Conservation (phyloP, 2,888 invertebrate species). For the Drosophila anomelani region DNA sequence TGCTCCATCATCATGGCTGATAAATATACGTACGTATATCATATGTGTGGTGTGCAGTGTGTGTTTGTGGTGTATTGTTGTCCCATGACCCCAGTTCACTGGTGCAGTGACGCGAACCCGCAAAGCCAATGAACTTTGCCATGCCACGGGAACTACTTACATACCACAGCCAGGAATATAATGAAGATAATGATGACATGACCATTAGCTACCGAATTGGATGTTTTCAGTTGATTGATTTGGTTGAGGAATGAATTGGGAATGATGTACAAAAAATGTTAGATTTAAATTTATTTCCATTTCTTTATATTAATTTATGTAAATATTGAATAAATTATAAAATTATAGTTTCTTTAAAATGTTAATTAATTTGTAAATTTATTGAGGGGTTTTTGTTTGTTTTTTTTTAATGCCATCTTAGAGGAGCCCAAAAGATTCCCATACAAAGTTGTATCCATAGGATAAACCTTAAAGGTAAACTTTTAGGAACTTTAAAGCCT, state of each 20-base stretch:
- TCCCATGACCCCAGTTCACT: slow-evolving; percentile 11
- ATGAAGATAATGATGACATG: slow-evolving; percentile 23
- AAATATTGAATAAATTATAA: too few relatives aligned
- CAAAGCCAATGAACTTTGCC: slow-evolving; percentile 29
- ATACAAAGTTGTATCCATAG: too few relatives aligned
- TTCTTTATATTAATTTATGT: background rate
- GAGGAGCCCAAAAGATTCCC: too few relatives aligned
- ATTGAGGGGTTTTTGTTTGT: too few relatives aligned
- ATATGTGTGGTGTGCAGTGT: background rate
- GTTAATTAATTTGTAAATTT: too few relatives aligned
- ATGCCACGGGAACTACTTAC: slow-evolving; percentile 3
- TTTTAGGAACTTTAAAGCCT: too few relatives aligned
- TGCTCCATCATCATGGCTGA: slow-evolving; percentile 51
- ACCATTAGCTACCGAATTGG: slow-evolving; percentile 16
- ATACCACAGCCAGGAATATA: slow-evolving; percentile 1
- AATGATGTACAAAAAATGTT: background rate
- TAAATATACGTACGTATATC: background rate
- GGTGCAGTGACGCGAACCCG: slow-evolving; percentile 21
- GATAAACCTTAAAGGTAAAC: too few relatives aligned
- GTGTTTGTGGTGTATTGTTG: background rate
- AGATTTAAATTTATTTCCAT: background rate
- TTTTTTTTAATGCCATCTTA: too few relatives aligned
- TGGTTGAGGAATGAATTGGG: background rate
- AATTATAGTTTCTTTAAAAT: too few relatives aligned
- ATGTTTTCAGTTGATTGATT: slow-evolving; percentile 11